Evolutionary conservation across 2,113 vertebrate species (phyloP).

Genomic region (Opisthocomus hoazin): DNA sequence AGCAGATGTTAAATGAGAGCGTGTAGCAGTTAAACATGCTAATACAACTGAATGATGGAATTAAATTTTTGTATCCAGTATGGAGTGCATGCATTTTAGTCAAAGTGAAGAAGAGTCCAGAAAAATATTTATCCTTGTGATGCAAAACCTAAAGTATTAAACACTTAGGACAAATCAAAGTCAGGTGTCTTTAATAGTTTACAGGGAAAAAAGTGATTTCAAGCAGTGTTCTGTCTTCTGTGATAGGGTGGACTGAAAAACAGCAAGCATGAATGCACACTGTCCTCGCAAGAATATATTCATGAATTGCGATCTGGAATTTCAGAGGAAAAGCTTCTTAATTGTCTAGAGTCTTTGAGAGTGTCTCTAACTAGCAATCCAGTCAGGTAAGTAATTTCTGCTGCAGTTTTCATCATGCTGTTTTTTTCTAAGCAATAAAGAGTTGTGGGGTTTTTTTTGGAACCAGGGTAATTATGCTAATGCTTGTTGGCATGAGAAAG

Average conservation of each 20-base stretch:
- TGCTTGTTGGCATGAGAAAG: neutral
- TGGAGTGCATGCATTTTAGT: neutral
- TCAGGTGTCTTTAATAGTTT: neutral
- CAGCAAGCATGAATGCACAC: conserved; percentile 94
- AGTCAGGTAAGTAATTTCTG: conserved; percentile 84
- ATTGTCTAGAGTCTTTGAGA: conserved; percentile 92
- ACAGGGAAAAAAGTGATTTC: neutral
- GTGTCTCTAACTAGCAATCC: conserved; percentile 99
- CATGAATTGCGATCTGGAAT: conserved; percentile 94
- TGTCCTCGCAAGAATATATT: conserved; percentile 97
- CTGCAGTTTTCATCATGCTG: neutral
- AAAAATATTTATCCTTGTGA: neutral
- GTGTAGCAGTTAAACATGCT: neutral
- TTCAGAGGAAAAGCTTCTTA: conserved; percentile 93
- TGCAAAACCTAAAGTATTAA: neutral
- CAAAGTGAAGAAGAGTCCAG: neutral
- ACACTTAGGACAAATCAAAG: neutral
- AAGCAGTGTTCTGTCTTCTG: conserved; percentile 14
- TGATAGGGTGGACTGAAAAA: conserved; percentile 92
- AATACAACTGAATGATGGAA: neutral
- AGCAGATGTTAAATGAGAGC: neutral
- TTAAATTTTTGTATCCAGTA: neutral
- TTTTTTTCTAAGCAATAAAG: neutral
- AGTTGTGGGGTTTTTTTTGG: neutral
- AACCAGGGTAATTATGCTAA: neutral